These are phyloP conservation scores for Pygoscelis adeliae DNA, from an alignment of 2,113 vertebrate genomes.

Conservation along the genomic window DNA sequence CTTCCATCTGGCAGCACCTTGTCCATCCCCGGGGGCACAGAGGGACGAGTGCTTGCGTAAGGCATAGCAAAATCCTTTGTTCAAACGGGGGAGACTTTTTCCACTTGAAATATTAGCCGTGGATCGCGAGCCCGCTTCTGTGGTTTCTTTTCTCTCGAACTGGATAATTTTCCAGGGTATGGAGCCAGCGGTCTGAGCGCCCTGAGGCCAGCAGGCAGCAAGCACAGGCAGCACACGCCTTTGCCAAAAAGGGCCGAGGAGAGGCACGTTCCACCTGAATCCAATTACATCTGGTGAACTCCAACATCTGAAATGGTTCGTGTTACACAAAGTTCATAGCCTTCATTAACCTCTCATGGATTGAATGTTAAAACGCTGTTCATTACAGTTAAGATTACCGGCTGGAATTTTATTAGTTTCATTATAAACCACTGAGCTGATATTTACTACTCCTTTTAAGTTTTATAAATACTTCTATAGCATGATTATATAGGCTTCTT, in stretches of 20 bases:
- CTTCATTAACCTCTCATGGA: constrained; percentile 79
- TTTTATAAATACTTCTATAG: constrained; percentile 71
- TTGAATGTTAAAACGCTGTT: constrained; percentile 76
- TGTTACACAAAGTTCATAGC: constrained; percentile 76
- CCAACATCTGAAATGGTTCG: constrained; percentile 74
- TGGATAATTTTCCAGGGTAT: constrained; percentile 80
- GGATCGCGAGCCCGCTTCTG: constrained; percentile 15
- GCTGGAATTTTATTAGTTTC: constrained; percentile 80
- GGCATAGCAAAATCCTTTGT: neutral
- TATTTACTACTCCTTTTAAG: constrained; percentile 77
- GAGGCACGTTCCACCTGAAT: constrained; percentile 79
- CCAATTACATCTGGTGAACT: constrained; percentile 90
- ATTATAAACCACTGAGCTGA: constrained; percentile 78
- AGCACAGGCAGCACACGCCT: constrained; percentile 77
- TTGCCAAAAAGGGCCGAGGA: constrained; percentile 77
- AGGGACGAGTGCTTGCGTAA: accelerated
- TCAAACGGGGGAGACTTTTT: neutral
- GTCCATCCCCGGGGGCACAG: accelerated
- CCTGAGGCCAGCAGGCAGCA: constrained; percentile 76
- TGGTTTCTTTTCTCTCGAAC: constrained; percentile 64
- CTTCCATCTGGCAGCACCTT: neutral
- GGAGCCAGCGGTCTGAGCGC: constrained; percentile 74
- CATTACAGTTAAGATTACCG: constrained; percentile 71
- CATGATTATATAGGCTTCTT: constrained; percentile 69
- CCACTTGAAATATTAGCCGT: constrained; percentile 47